phyloP scores from a whole-genome alignment of 2,888 invertebrate genomes.

The Bombylius major region DNA sequence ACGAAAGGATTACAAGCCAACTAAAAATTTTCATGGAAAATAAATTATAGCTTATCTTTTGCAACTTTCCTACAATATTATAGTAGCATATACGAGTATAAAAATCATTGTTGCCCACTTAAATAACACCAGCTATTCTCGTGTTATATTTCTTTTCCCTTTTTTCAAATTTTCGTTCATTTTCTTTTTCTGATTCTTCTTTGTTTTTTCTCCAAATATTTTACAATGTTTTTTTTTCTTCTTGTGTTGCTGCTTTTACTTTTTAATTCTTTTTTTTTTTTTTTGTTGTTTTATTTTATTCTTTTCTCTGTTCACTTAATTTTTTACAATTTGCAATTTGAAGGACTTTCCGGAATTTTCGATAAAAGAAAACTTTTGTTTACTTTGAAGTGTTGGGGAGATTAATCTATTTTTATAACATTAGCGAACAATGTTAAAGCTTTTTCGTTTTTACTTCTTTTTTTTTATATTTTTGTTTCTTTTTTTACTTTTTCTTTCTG shows the following conservation, averaged over 20 bases:
- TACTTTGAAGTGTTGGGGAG: neutral
- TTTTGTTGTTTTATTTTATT: neutral
- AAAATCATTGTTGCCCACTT: conserved; percentile 7
- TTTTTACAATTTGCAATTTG: conserved; percentile 5
- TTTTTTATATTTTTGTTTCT: too few relatives aligned
- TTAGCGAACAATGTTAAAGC: neutral
- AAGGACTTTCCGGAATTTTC: neutral
- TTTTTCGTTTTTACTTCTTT: neutral
- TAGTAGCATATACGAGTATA: neutral
- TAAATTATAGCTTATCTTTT: conserved; percentile 6
- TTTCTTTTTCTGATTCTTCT: neutral
- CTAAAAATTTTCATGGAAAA: conserved; percentile 2
- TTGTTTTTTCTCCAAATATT: neutral
- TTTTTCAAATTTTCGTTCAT: neutral
- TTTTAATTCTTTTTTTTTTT: neutral
- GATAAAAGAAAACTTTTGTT: neutral
- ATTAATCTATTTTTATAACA: too few relatives aligned
- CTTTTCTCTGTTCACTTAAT: conserved; percentile 6
- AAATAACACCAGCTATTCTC: neutral
- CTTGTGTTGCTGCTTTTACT: neutral
- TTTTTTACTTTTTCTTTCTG: neutral
- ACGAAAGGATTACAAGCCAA: too few relatives aligned
- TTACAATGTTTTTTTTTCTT: neutral
- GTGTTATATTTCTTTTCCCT: neutral
- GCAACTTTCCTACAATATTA: too few relatives aligned